Conservation (phyloP, 2,113 vertebrate genomes). For the Ancistrus triradiatus region DNA sequence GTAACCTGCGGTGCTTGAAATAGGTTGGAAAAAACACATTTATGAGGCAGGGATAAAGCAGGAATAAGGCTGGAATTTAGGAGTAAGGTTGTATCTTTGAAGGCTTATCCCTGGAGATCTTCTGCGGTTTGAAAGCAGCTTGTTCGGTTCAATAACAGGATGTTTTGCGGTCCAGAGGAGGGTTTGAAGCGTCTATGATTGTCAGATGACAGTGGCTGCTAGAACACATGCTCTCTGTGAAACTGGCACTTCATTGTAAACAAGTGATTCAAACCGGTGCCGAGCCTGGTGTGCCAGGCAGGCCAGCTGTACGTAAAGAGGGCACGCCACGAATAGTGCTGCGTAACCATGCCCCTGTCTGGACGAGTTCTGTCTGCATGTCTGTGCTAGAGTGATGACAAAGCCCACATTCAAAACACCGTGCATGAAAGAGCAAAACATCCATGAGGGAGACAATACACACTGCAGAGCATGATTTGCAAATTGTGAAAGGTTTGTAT, state of each 20-base stretch:
- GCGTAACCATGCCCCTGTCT: neutral
- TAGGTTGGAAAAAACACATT: no score
- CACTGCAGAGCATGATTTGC: neutral
- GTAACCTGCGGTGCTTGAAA: no score
- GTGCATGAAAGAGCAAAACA: conserved; percentile 3
- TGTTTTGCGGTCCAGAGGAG: conserved; percentile 1
- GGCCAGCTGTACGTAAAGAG: neutral
- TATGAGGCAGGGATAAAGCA: neutral
- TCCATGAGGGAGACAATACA: neutral
- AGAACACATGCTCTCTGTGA: no score
- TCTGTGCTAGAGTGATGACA: conserved; percentile 16
- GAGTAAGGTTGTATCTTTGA: neutral
- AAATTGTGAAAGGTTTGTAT: neutral
- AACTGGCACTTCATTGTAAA: conserved; percentile 45
- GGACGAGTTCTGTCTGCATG: conserved; percentile 19
- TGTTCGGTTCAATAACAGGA: conserved; percentile 18
- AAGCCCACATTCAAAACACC: conserved; percentile 4
- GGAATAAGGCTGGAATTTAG: neutral
- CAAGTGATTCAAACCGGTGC: conserved; percentile 40
- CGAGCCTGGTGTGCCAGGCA: conserved; percentile 8
- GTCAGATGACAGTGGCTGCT: neutral
- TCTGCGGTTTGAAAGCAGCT: neutral
- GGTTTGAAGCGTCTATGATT: neutral
- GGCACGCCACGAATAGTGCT: conserved; percentile 9
- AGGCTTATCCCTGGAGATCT: neutral